Evolutionary conservation across 2,797 vertebrate species (phyloP), one percentile per base, ranked within the genome.

Genomic region (Notolepis coatsorum): DNA sequence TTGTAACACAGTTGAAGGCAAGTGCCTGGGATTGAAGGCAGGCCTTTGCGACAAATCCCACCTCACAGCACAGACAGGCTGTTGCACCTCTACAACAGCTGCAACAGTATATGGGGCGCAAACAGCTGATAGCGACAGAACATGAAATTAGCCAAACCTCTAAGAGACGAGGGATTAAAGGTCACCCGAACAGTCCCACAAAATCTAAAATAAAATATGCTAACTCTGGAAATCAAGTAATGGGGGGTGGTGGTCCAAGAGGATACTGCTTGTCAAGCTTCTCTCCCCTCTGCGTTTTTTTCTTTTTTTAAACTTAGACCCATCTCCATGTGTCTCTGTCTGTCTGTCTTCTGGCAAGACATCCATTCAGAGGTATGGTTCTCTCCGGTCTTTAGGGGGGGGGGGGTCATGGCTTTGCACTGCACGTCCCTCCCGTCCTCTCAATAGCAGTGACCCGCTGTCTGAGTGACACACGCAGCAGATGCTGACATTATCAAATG

Each of bases 401-500:
- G 27, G 33, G 60, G 72, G 64, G 63, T 58, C 77, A 57, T 25
- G 61, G 61, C 68, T 73, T 18, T 65, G 66, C 62, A 50, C 61
- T 79, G 70, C 65, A 65, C 68, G 72, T 78, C 82, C 68, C 79
- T 79, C 52, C 59, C 66, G 65, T 80, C 78, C 10, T 33, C 62
- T 81, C 85, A 78, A 81, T 78, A 84, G 82, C 83, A 73, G 58
- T 71, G 78, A 77, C 80, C 77, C 63, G 78, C 81, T 81, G 79
- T 80, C 93, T 96, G 95, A 95, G 92, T 96, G 96, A 97, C 96
- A 96, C 91, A 92, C 92, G 89, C 95, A 96, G 94, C 96, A 98
- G 95, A 98, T 97, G 96, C 95, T 98, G 97, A 98, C 97, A 97
- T 97, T 97, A 97, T 97, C 95, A 97, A 96, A 96, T 94, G 94